Conservation (phyloP, 1,140 invertebrate genomes). For the Drosophila simulans region DNA sequence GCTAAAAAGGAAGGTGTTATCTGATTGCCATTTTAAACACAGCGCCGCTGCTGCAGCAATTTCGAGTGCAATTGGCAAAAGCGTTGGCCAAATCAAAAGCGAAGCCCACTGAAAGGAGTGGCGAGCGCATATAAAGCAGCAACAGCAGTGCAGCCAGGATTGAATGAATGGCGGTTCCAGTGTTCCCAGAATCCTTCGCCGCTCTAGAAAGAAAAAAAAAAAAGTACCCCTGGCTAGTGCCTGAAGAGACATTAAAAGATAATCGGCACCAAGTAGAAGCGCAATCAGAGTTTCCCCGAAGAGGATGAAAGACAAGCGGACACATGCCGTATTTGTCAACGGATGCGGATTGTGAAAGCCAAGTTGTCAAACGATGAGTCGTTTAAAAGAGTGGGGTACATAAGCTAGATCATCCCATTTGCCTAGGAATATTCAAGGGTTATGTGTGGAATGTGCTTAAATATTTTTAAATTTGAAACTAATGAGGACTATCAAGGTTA, state of each 20-base stretch:
- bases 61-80: slow-evolving; percentile 53
- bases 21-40: slow-evolving; percentile 81
- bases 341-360: slow-evolving; percentile 20
- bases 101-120: slow-evolving; percentile 24
- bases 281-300: slow-evolving; percentile 29
- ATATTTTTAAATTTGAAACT: background rate
- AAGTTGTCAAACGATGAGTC: slow-evolving; percentile 13
- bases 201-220: background rate
- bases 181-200: background rate
- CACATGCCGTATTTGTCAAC: slow-evolving; percentile 32
- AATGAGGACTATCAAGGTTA: too few relatives aligned
- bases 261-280: slow-evolving; percentile 43
- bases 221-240: slow-evolving; percentile 18
- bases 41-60: slow-evolving; percentile 32
- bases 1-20: slow-evolving; percentile 69
- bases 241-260: slow-evolving; percentile 45
- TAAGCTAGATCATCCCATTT: background rate
- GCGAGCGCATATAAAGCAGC: slow-evolving; percentile 27
- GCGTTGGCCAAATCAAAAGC: slow-evolving; percentile 64
- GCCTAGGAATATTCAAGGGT: background rate
- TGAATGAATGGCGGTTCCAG: background rate
- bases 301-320: background rate
- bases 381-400: background rate
- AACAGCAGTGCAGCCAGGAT: background rate
- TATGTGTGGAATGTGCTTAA: background rate